Percentiles rank a stretch among this genome's conserved stretches.
Conservation (phyloP, 64 coral and sea anemone species). For the Platygyra sinensis region DNA sequence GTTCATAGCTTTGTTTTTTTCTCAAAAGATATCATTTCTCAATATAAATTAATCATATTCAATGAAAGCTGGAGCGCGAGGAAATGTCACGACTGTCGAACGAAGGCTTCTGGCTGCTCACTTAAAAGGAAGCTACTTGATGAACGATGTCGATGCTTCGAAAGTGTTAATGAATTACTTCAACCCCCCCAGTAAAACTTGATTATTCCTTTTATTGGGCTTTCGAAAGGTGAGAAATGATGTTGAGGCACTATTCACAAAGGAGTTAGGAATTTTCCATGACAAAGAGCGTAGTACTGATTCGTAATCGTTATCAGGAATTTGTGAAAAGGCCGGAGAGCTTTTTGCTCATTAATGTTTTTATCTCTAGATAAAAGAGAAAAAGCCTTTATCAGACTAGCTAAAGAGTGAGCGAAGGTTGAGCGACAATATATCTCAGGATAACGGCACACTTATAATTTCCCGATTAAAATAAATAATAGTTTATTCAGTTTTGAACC, state of each 20-base stretch:
- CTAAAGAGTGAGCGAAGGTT: constrained; percentile 37
- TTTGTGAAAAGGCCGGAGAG: constrained; percentile 40
- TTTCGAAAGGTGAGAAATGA: constrained; percentile 43
- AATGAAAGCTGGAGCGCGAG: background rate
- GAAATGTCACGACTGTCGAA: background rate
- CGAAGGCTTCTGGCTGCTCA: background rate
- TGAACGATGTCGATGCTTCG: background rate
- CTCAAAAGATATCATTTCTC: constrained; percentile 21
- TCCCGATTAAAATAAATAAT: constrained; percentile 5
- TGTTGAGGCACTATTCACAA: constrained; percentile 11
- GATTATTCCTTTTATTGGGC: constrained; percentile 39
- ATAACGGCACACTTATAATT: background rate
- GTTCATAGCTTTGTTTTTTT: constrained; percentile 16
- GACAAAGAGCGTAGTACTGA: constrained; percentile 20
- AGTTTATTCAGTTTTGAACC: background rate
- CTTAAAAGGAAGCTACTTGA: background rate
- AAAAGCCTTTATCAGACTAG: constrained; percentile 3
- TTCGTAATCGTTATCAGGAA: constrained; percentile 49
- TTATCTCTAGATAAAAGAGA: constrained; percentile 33
- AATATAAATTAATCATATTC: background rate
- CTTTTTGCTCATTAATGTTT: constrained; percentile 38
- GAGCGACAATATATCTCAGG: background rate
- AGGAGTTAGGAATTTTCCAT: constrained; percentile 24
- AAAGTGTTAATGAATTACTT: constrained; percentile 56
- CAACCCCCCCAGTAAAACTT: constrained; percentile 24